Base-by-base conservation (phyloP, 2,113 vertebrate species). In the Cichladusa arquata region DNA sequence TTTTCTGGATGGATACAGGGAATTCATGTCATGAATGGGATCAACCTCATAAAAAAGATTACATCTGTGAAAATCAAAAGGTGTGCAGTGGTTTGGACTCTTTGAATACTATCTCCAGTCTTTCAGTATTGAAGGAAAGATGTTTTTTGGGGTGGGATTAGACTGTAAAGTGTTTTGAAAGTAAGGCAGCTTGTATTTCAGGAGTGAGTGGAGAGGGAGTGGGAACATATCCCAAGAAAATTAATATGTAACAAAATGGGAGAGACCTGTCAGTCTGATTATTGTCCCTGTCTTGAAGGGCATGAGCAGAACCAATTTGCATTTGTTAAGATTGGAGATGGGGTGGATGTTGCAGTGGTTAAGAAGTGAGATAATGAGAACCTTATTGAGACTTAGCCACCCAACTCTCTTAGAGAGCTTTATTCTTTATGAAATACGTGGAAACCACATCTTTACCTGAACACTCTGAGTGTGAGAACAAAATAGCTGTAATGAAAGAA, bases 341-440 rank as follows among this genome's bases (percentile, higher is more conserved):
- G 4, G 2, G 6, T 47, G 45, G 15, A 29, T 0, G 0, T 47
- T 76, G 33, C 48, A 76, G 20, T 29, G 16, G 51, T 82, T 23
- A 58, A 8, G 31, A 36, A 60, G 33, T 76, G 57, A 60, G 34
- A 47, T 85, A 42, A 53, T 16, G 44, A 61, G n/a, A 73, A 66
- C 47, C 28, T 84, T 51, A 12, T n/a, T 69, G 58, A 81, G 48
- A 25, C 25, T 50, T 50, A 64, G 11, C 33, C 64, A 47, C 26
- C 20, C 20, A 65, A 18, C 19, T 81, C 14, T 82, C 18, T 54
- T 83, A 42, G 28, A 69, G 25, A 64, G 25, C 33, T 60, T 67
- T 77, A 38, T 45, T 83, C 19, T 67, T 76, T 45, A 17, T 71
- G 47, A 62, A 86, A 34, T 67, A 13, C 1, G 1, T 51, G 24